Base-by-base conservation (phyloP, 2,797 vertebrate genomes). In the Meda fulgida region DNA sequence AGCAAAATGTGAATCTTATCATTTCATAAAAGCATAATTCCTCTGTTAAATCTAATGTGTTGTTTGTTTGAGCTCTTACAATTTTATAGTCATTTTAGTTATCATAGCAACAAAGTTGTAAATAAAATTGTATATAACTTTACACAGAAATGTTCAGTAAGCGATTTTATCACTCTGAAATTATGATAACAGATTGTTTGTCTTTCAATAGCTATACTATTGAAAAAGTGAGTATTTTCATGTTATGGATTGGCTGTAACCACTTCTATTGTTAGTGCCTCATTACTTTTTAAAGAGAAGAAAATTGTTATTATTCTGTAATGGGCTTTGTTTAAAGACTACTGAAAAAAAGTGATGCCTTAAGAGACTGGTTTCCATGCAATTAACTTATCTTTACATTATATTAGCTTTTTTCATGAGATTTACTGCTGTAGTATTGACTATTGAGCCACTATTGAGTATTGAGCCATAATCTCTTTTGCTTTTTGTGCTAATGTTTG, bases 401-500 rank as follows among this genome's bases (percentile, higher is more conserved):
- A n/a, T 21, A 23, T 26, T 40, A 7, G 36, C 2, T 40, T 60
- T 58, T 43, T 4, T n/a, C 36, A 26, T 53, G n/a, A 66, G 21
- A 51, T 83, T 48, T 65, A 63, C 23, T 26, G 23, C 58, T 36
- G 31, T 66, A 65, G 31, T 66, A 38, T 38, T 73, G 18, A 43
- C 53, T 48, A 48, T 48, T 48, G 14, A 21, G n/a, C 14, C 26
- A 48, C n/a, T 66, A 38, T 38, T 73, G 18, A 43, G 36, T 48
- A 48, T 48, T 48, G 14, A 21, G n/a, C 14, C 26, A 48, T 48
- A 63, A 60, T 34, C 19, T 46, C 23, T 9, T 53, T 60, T 46
- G 36, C 26, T 9, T 34, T 73, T 34, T 75, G 40, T 36, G 34
- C 21, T 53, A 26, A 71, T 81, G 51, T 81, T 81, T 71, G 67